Conservation (phyloP, 2,888 invertebrate genomes). For the Xanthorhoe designata region DNA sequence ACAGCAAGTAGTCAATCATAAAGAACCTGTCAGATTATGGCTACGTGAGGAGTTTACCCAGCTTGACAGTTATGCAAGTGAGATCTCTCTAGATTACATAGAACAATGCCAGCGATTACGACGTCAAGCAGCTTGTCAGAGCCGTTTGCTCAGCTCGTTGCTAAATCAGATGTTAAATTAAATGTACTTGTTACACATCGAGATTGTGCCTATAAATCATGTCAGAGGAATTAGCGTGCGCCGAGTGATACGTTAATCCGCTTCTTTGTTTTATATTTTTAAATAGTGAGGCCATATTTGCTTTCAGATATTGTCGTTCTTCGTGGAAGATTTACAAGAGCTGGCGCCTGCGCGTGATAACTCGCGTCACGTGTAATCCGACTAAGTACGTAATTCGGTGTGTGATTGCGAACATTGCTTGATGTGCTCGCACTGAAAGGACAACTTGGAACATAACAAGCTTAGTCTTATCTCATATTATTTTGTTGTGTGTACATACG, state of each 20-base stretch:
- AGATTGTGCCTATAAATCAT: conserved; percentile 79
- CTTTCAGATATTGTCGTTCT: conserved; percentile 81
- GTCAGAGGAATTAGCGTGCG: conserved; percentile 75
- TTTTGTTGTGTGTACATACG: conserved; percentile 64
- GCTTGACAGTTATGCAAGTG: conserved; percentile 80
- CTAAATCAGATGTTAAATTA: conserved; percentile 81
- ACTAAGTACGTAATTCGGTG: conserved; percentile 80
- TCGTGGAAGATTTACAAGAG: conserved; percentile 80
- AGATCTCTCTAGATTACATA: conserved; percentile 79
- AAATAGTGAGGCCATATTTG: conserved; percentile 84
- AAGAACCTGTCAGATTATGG: conserved; percentile 78
- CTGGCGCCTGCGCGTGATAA: conserved; percentile 80
- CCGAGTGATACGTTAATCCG: conserved; percentile 82
- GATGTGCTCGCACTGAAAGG: conserved; percentile 64
- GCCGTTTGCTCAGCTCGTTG: conserved; percentile 65
- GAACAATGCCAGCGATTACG: conserved; percentile 81
- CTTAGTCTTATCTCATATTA: conserved; percentile 78
- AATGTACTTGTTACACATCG: conserved; percentile 68
- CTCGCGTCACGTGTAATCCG: conserved; percentile 81
- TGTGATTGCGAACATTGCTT: conserved; percentile 79
- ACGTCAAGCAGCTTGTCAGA: conserved; percentile 78
- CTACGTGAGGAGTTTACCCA: conserved; percentile 71
- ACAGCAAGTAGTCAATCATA: conserved; percentile 74
- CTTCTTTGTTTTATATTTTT: conserved; percentile 84
- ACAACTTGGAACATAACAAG: conserved; percentile 75